phyloP scores from a whole-genome alignment of 92 coral and sea anemone genomes.

The Hydrozoanthus gracilis region DNA sequence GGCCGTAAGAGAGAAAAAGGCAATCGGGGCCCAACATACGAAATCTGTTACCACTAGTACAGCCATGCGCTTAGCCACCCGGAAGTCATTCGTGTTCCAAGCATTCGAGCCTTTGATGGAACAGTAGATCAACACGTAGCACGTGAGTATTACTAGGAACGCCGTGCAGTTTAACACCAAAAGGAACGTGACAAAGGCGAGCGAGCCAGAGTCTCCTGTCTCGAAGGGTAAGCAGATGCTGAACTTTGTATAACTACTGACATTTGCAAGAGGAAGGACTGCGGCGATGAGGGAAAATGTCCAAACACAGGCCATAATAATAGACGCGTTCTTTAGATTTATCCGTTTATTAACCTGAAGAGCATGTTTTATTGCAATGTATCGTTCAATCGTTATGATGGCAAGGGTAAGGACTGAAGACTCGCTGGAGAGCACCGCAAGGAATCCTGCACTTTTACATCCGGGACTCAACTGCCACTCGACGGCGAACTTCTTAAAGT shows the following conservation, averaged over 20 bases:
- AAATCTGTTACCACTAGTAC: slow-evolving; percentile 92
- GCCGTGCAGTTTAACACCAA: slow-evolving; percentile 79
- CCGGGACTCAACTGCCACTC: slow-evolving; percentile 93
- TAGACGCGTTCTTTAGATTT: slow-evolving; percentile 75
- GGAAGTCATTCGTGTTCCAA: slow-evolving; percentile 96
- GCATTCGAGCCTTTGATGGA: slow-evolving; percentile 97
- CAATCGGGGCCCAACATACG: slow-evolving; percentile 97
- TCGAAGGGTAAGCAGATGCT: slow-evolving; percentile 97
- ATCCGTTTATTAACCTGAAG: slow-evolving; percentile 83
- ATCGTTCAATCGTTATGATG: slow-evolving; percentile 91
- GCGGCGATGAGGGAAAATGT: slow-evolving; percentile 75
- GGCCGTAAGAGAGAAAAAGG: slow-evolving; percentile 84
- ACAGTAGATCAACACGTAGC: slow-evolving; percentile 85
- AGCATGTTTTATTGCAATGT: slow-evolving; percentile 96
- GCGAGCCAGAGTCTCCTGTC: slow-evolving; percentile 76
- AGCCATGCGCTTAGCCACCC: slow-evolving; percentile 95
- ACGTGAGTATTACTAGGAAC: slow-evolving; percentile 83
- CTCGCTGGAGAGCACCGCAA: slow-evolving; percentile 93
- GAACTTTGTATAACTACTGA: slow-evolving; percentile 89
- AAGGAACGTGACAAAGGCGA: slow-evolving; percentile 78
- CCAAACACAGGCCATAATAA: slow-evolving; percentile 92
- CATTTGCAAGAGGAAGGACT: slow-evolving; percentile 74
- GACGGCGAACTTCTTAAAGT: slow-evolving; percentile 82
- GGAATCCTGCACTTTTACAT: slow-evolving; percentile 91
- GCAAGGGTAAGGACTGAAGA: slow-evolving; percentile 90